These are phyloP conservation scores for Phocides pigmalion DNA, from an alignment of 1,140 invertebrate species.

Conservation along the genomic window DNA sequence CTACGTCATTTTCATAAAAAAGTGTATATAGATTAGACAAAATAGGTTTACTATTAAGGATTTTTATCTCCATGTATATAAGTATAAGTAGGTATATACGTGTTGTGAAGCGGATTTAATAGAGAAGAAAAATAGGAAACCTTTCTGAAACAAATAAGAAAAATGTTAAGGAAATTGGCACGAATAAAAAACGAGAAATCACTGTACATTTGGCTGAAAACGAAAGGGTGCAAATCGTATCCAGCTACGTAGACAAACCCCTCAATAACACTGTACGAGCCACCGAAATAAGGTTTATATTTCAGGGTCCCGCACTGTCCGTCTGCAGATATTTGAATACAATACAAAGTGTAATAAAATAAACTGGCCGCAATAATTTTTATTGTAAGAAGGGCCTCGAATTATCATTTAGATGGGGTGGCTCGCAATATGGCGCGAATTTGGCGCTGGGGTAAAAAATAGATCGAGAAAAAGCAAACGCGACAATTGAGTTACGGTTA, in stretches of 20 bases:
- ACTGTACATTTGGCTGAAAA: conserved; percentile 48
- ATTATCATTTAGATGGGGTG: conserved; percentile 82
- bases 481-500: conserved; percentile 62
- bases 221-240: conserved; percentile 34
- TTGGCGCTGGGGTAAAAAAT: conserved; percentile 61
- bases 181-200: conserved; percentile 51
- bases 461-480: conserved; percentile 56
- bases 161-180: conserved; percentile 51
- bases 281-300: conserved; percentile 44
- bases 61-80: not conserved
- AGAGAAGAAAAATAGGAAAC: conserved; percentile 12
- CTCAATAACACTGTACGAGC: conserved; percentile 33
- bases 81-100: too few relatives aligned
- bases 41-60: not conserved
- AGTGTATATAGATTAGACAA: not conserved
- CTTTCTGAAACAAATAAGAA: conserved; percentile 45
- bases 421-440: conserved; percentile 74
- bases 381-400: conserved; percentile 76
- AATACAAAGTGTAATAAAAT: conserved; percentile 81
- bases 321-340: conserved; percentile 69
- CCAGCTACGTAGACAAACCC: conserved; percentile 42
- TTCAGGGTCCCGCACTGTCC: conserved; percentile 39
- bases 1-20: too few relatives aligned
- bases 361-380: conserved; percentile 81
- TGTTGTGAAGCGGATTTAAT: not conserved